These are phyloP conservation scores for Microchrysa polita DNA, from an alignment of 2,888 invertebrate genomes.

Conservation along the genomic window DNA sequence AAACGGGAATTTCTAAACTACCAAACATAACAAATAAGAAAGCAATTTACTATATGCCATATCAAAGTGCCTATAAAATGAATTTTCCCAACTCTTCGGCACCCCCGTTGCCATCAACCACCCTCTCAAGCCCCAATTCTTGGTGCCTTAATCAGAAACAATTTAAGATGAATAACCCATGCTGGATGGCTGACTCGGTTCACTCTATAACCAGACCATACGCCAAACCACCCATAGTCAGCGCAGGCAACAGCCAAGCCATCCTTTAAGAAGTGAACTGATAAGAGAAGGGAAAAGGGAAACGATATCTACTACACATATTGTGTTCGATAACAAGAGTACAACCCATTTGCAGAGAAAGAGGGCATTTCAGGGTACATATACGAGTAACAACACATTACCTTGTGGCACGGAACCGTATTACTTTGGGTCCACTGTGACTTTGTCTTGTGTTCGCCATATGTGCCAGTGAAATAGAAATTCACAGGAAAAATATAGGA, in stretches of 20 bases:
- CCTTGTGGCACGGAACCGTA: conserved; percentile 8
- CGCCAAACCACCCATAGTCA: not conserved
- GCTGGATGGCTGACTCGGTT: conserved; percentile 12
- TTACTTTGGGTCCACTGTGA: conserved; percentile 12
- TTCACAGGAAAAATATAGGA: conserved; percentile 6
- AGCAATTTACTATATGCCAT: conserved; percentile 40
- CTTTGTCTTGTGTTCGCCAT: not conserved
- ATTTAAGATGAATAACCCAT: conserved; percentile 35
- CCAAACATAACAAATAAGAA: conserved; percentile 33
- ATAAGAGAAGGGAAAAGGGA: conserved; percentile 17
- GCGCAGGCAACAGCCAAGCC: conserved; percentile 31
- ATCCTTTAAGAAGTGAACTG: conserved; percentile 40
- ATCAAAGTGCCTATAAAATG: conserved; percentile 41
- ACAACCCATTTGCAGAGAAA: not conserved
- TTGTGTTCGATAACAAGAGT: not conserved
- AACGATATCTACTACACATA: no score
- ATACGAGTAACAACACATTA: not conserved
- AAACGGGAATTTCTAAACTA: no score
- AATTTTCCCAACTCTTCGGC: conserved; percentile 32
- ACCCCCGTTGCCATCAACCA: conserved; percentile 10
- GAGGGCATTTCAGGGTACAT: not conserved
- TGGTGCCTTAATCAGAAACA: conserved; percentile 36
- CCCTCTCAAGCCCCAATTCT: conserved; percentile 27
- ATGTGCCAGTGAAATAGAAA: no score
- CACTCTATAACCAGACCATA: not conserved